Evolutionary conservation across 2,113 vertebrate species (phyloP).

Genomic region (Chionis minor): DNA sequence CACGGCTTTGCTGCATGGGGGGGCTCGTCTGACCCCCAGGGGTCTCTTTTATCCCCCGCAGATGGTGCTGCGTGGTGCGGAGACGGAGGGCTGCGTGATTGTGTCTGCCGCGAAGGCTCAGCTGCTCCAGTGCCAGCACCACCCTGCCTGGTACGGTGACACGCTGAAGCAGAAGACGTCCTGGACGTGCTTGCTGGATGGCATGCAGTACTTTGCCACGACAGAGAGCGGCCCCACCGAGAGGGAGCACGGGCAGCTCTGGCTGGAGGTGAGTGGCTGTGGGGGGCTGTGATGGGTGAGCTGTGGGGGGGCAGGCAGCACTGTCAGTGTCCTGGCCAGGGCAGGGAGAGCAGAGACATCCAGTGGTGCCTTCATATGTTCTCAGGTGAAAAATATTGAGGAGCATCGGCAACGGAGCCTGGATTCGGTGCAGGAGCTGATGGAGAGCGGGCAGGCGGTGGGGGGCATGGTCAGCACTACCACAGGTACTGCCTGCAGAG

Average conservation of each 20-base stretch:
- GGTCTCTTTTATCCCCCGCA: constrained; percentile 19
- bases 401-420: constrained; percentile 91
- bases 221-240: constrained; percentile 90
- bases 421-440: constrained; percentile 95
- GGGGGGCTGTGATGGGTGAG: background rate
- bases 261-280: constrained; percentile 85
- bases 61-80: constrained; percentile 96
- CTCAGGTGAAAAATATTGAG: constrained; percentile 96
- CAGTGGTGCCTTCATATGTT: background rate
- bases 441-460: constrained; percentile 97
- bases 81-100: constrained; percentile 94
- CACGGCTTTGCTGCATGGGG: background rate
- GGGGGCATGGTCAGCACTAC: constrained; percentile 99
- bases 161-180: constrained; percentile 96
- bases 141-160: constrained; percentile 94
- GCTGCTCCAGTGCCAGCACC: constrained; percentile 94
- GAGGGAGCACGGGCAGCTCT: constrained; percentile 90
- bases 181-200: constrained; percentile 94
- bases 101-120: constrained; percentile 96
- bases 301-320: accelerated
- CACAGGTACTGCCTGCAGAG: constrained; percentile 79
- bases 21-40: background rate
- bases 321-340: background rate
- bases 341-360: background rate
- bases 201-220: constrained; percentile 99